phyloP scores from a whole-genome alignment of 2,888 invertebrate genomes.

The Omphaloscelis lunosa region DNA sequence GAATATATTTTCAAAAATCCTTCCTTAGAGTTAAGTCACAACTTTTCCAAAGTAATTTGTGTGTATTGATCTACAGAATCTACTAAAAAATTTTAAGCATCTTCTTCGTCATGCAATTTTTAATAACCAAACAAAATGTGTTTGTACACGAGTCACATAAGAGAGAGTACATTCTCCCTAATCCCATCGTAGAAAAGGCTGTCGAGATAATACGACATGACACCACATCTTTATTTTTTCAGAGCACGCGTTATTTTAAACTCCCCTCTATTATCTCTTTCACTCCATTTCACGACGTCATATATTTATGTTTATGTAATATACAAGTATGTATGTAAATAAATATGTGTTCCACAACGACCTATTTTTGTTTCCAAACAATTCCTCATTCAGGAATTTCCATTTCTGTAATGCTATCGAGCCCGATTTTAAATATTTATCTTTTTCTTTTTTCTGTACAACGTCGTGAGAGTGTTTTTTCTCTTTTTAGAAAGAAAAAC shows the following conservation, averaged over 20 bases:
- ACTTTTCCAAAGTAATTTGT: background rate
- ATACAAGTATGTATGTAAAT: background rate
- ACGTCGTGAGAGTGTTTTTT: background rate
- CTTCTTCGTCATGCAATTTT: background rate
- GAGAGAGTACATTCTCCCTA: constrained; percentile 1
- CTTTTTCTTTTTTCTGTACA: constrained; percentile 20
- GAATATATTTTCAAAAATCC: background rate
- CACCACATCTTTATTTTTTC: constrained; percentile 7
- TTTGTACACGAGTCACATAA: background rate
- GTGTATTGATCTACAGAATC: background rate
- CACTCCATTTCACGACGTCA: constrained; percentile 30
- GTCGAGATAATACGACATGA: constrained; percentile 12
- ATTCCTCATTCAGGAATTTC: constrained; percentile 1
- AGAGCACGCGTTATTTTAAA: constrained; percentile 24
- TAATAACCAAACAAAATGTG: background rate
- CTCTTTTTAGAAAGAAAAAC: background rate
- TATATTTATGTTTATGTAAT: background rate
- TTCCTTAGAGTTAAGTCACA: background rate
- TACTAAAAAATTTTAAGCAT: background rate
- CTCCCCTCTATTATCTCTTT: constrained; percentile 35
- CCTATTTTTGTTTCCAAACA: constrained; percentile 25
- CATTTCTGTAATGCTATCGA: constrained; percentile 23
- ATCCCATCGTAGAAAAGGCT: constrained; percentile 5
- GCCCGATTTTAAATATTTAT: background rate
- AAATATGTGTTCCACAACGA: background rate